Percentiles rank a stretch among this genome's conserved stretches.
phyloP scores from a whole-genome alignment of 2,113 vertebrate species.

The Etheostoma spectabile region DNA sequence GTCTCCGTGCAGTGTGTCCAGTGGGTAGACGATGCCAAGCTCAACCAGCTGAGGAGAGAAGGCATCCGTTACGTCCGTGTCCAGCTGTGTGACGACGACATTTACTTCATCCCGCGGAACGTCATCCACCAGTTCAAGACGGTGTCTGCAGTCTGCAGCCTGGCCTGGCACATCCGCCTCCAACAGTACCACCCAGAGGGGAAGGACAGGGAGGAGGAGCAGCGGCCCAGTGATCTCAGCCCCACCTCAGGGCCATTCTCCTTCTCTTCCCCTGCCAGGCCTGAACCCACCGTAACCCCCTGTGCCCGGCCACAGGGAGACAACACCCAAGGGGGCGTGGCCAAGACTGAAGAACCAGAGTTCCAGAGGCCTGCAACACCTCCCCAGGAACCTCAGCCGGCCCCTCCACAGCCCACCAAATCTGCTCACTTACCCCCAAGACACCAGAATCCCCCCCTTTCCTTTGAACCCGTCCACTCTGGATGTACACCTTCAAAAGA shows the following conservation, averaged over 20 bases:
- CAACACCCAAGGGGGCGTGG: slow-evolving; percentile 71
- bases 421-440: slow-evolving; percentile 53
- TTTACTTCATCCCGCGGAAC: slow-evolving; percentile 99
- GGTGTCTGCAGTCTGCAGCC: slow-evolving; percentile 97
- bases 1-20: slow-evolving; percentile 91
- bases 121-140: slow-evolving; percentile 99
- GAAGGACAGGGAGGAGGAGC: slow-evolving; percentile 64
- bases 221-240: slow-evolving; percentile 73
- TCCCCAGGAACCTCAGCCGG: slow-evolving; percentile 67
- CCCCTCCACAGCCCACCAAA: slow-evolving; percentile 66
- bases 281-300: slow-evolving; percentile 81
- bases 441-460: slow-evolving; percentile 27
- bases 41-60: slow-evolving; percentile 97
- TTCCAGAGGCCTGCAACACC: slow-evolving; percentile 83
- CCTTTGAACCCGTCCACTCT: slow-evolving; percentile 35
- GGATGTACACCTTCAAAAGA: slow-evolving; percentile 47
- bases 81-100: slow-evolving; percentile 96
- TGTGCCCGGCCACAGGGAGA: slow-evolving; percentile 82
- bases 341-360: slow-evolving; percentile 70
- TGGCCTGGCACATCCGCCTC: slow-evolving; percentile 98
- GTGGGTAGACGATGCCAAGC: slow-evolving; percentile 98
- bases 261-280: slow-evolving; percentile 67
- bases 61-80: slow-evolving; percentile 94
- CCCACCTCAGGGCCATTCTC: slow-evolving; percentile 62
- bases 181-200: slow-evolving; percentile 90